phyloP scores from a whole-genome alignment of 2,113 vertebrate genomes.

The Sylvia atricapilla region DNA sequence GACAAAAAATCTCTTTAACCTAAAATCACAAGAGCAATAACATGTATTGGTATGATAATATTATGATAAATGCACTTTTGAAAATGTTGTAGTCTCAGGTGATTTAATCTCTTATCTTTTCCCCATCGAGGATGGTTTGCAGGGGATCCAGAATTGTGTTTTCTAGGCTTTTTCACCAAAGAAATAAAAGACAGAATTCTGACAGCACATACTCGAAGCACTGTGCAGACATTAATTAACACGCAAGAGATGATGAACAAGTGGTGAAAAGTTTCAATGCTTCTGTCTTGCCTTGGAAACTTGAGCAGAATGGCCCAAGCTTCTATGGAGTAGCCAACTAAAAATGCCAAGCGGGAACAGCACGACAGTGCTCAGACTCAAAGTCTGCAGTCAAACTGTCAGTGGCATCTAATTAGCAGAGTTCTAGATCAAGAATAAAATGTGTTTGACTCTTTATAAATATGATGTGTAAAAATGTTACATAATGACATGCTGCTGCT shows the following conservation, averaged over 20 bases:
- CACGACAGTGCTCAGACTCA: slow-evolving; percentile 37
- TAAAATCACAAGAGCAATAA: not conserved
- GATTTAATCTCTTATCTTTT: not conserved
- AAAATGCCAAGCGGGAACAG: slow-evolving; percentile 43
- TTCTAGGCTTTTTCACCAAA: not conserved
- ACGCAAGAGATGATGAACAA: not conserved
- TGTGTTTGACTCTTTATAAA: slow-evolving; percentile 64
- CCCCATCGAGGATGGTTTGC: not conserved
- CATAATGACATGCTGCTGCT: slow-evolving; percentile 60
- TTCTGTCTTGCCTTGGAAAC: slow-evolving; percentile 24
- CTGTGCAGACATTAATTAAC: slow-evolving; percentile 49
- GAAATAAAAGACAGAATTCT: slow-evolving; percentile 22
- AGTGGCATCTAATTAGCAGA: slow-evolving; percentile 48
- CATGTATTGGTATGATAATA: not conserved
- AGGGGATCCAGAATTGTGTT: not conserved
- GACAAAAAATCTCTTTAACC: not conserved
- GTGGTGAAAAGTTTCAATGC: slow-evolving; percentile 31
- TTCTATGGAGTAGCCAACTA: slow-evolving; percentile 31
- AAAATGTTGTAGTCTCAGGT: not conserved
- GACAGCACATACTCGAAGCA: slow-evolving; percentile 4
- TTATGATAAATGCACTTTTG: not conserved
- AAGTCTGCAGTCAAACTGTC: slow-evolving; percentile 57
- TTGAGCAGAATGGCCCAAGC: slow-evolving; percentile 39
- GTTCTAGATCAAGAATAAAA: slow-evolving; percentile 62
- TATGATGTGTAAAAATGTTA: slow-evolving; percentile 66